Base-by-base conservation (phyloP, 2,797 vertebrate species). In the Darevskia nairensis region DNA sequence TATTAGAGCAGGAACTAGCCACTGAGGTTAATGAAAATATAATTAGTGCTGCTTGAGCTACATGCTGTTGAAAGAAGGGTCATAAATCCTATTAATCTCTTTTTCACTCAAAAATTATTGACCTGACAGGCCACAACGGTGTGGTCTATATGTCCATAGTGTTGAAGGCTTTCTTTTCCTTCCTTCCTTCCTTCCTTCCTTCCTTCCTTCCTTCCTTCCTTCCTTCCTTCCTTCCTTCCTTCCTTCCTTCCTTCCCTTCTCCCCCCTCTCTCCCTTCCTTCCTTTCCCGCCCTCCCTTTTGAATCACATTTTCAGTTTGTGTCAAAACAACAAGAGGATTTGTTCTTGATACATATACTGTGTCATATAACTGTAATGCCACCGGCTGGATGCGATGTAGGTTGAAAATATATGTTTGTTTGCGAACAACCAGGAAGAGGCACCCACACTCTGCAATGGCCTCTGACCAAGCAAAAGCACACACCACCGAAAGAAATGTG, bases 1-100 rank as follows among this genome's bases (percentile, higher is more conserved):
- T 95, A 94, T 96, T 94, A 94, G 88, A 95, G 96, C 91, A 96
- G 87, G 89, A 96, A 88, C 91, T 94, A 93, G 88, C 86, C 90
- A 93, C 84, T 92, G 93, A 96, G 92, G 95, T 96, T 97, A 97
- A 97, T 96, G 96, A 96, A 97, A 96, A 94, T 94, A 94, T 96
- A 97, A 97, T 97, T 96, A 96, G 90, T 90, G 93, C 89, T 94
- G 77, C 91, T 93, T 94, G 77, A 95, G 95, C 50, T 96, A 94
- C 93, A 94, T 91, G 92, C 89, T 93, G 89, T 90, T 93, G 91
- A 96, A 96, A 95, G 94, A 92, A 92, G 92, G 94, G 66, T 94
- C 80, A 69, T 95, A 96, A 96, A 96, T 97, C 90, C 91, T 93
- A 95, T 95, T 96, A 96, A 96, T 95, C 88, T 50, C 92, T 92